Base-by-base conservation (phyloP, 2,888 invertebrate genomes). In the Stenichneumon culpator region DNA sequence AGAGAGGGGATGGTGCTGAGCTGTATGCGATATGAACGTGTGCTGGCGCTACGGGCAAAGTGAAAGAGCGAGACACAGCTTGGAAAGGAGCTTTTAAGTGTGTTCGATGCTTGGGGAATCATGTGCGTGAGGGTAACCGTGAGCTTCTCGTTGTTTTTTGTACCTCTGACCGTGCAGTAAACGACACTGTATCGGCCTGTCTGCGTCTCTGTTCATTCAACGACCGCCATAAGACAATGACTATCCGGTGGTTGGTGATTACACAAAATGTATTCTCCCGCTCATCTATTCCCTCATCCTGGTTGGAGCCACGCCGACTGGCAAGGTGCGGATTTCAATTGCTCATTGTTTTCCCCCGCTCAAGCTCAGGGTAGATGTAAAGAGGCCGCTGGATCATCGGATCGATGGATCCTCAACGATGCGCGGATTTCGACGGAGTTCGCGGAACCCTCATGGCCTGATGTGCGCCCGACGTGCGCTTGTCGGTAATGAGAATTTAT, bases 401-500 rank as follows among this genome's bases (percentile, higher is more conserved):
- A 82, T 84, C 84, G 84, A 84, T 84, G 65, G 72, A 50, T 28
- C 14, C 50, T 47, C 36, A 36, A 14, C 28, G 54, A 22, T 54
- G 32, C 25, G 22, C 65, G 32, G 54, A 63, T 70, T 47, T 36
- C 39, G 39, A 44, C 25, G 63, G 54, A 25, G 11, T 80, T 79
- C 79, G 32, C 65, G 67, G 83, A 84, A 80, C 57, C 47, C 75
- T 36, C 32, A 52, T 36, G 22, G 50, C 22, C 65, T 52, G 75
- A 74, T 75, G 75, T 75, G 65, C n/a, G 28, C 11, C 75, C 75
- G 75, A 50, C 65, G 50, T 47, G 47, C 44, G 74, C 25, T 78
- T 73, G 79, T 81, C 81, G 88, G 91, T 91, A 92, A 92, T 93
- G 92, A 92, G 90, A 91, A 92, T 93, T 93, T 93, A 93, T 93